Evolutionary conservation across 2,888 invertebrate genomes (phyloP), one percentile per base, ranked within the genome.

Genomic region (Spodoptera littoralis): DNA sequence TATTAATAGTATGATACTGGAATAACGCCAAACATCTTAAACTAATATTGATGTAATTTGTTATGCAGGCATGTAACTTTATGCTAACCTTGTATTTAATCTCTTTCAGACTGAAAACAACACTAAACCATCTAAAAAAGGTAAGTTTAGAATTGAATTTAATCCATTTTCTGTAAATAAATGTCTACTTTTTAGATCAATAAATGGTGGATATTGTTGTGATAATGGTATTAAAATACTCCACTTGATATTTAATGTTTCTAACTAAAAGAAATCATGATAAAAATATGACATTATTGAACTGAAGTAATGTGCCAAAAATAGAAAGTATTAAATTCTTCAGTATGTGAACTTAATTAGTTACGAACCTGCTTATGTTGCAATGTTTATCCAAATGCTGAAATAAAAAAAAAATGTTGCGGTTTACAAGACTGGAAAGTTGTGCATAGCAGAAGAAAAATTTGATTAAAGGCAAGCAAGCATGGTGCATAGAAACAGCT

Each of bases 81-180:
- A 53, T 51, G 66, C 61, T 71, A 65, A 79, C 65, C 44, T 50
- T 58, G n/a, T 41, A 36, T 76, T 81, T 76, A 54, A 55, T 80
- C 73, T 87, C 73, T 94, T 95, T 77, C 94, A 95, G 95, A 92
- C 94, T 82, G 96, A 96, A 82, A 95, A 92, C 81, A 95, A 95
- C 83, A 88, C 95, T 65, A 95, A 96, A 86, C 77, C 72, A 63
- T 86, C 79, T 63, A 92, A 92, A 75, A 95, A 95, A 87, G 95
- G 96, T 95, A 95, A 95, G 95, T 87, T 69, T 73, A 58, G 13
- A 24, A 52, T 51, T 43, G 53, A 50, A 30, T 60, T 48, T 45
- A 45, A 45, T 27, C 51, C 57, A 53, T 58, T 47, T 54, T 54
- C 24, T 54, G 55, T 56, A 64, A 11, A 55, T 62, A 47, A 13